These are phyloP conservation scores for Regulus satrapa DNA, from an alignment of 2,113 vertebrate genomes.

Conservation along the genomic window DNA sequence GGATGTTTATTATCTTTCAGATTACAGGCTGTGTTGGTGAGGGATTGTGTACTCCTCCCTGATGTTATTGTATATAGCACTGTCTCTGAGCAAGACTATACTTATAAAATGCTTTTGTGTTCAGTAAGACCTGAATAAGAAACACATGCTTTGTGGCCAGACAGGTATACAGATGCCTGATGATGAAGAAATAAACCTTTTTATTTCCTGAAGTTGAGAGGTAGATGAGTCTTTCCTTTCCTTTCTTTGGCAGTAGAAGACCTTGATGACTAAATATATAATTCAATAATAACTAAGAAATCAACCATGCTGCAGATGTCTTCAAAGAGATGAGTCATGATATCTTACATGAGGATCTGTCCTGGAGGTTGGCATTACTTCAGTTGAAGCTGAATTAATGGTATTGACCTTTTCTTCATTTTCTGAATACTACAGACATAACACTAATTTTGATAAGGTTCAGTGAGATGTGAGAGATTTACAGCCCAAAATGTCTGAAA, in stretches of 20 bases:
- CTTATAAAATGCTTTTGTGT: neutral
- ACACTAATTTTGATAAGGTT: neutral
- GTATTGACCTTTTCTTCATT: slow-evolving; percentile 7
- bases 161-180: neutral
- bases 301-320: neutral
- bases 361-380: neutral
- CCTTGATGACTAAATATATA: neutral
- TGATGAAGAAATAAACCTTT: neutral
- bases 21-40: neutral
- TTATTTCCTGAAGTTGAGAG: neutral
- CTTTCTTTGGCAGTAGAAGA: neutral
- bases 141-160: neutral
- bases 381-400: neutral
- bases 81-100: neutral
- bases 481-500: neutral
- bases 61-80: neutral
- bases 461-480: neutral
- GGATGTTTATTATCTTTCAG: neutral
- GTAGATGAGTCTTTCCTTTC: neutral
- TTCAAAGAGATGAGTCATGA: neutral
- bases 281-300: neutral
- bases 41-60: neutral
- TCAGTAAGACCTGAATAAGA: neutral
- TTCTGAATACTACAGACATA: neutral
- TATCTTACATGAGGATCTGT: neutral